Conservation (phyloP, 2,888 invertebrate genomes). For the Thymelicus sylvestris region DNA sequence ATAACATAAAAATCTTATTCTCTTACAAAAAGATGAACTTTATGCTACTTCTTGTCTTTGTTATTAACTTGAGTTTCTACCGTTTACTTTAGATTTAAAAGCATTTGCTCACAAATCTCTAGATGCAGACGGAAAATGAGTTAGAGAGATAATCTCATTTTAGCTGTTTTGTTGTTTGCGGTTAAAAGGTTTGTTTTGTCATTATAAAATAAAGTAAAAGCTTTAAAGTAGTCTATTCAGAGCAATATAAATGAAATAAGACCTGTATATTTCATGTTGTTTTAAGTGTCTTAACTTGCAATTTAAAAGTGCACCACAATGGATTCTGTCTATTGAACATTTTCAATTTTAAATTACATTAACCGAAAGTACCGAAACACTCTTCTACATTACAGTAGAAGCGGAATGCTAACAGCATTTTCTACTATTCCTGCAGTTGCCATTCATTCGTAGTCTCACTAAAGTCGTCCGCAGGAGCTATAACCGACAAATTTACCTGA, state of each 20-base stretch:
- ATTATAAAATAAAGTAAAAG: conserved; percentile 2
- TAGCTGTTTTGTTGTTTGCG: conserved; percentile 12
- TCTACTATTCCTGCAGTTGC: neutral
- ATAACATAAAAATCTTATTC: neutral
- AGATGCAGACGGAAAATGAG: conserved; percentile 29
- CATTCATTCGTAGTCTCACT: neutral
- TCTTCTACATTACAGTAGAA: neutral
- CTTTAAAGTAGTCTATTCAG: neutral
- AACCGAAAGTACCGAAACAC: too few species aligned
- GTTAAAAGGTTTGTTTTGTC: conserved; percentile 2
- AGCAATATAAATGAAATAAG: too few species aligned
- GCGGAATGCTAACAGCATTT: neutral
- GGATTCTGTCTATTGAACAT: too few species aligned
- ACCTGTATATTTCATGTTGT: too few species aligned
- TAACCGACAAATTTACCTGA: conserved; percentile 21
- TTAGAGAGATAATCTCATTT: conserved; percentile 30
- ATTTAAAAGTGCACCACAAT: too few species aligned
- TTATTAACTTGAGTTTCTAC: conserved; percentile 23
- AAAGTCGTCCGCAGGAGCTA: neutral
- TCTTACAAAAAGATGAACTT: neutral
- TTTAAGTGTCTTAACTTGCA: too few species aligned
- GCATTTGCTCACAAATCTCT: conserved; percentile 26
- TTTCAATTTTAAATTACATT: too few species aligned
- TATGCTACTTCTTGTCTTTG: conserved; percentile 5
- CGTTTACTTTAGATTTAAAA: conserved; percentile 24